These are phyloP conservation scores for Eupithecia exiguata DNA, from an alignment of 2,888 invertebrate species.

Conservation along the genomic window DNA sequence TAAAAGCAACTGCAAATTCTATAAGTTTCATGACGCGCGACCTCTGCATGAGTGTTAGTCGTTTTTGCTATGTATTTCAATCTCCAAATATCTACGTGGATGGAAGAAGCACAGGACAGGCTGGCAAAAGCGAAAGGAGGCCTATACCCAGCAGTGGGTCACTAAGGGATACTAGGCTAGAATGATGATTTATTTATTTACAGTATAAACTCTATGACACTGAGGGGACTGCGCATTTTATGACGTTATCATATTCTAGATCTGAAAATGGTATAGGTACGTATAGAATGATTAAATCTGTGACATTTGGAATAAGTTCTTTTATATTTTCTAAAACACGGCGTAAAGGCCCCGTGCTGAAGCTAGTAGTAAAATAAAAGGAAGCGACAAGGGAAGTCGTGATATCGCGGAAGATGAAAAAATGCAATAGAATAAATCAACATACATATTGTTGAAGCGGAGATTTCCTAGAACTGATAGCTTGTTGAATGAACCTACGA, in stretches of 20 bases:
- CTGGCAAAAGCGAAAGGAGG: too few relatives aligned
- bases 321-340: background rate
- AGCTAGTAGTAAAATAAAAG: background rate
- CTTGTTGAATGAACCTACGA: background rate
- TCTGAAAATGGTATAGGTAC: too few relatives aligned
- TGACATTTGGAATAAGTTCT: too few relatives aligned
- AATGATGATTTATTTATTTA: too few relatives aligned
- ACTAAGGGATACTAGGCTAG: too few relatives aligned
- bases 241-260: too few relatives aligned
- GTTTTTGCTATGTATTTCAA: background rate
- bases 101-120: too few relatives aligned
- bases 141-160: too few relatives aligned
- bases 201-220: too few relatives aligned
- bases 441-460: background rate
- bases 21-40: background rate
- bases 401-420: background rate
- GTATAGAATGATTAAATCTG: too few relatives aligned
- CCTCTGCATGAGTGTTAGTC: background rate
- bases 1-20: background rate
- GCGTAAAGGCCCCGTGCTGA: background rate
- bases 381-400: background rate
- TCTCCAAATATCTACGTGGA: background rate
- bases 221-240: too few relatives aligned
- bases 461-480: conserved; percentile 2
- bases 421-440: background rate